phyloP scores from a whole-genome alignment of 1,140 invertebrate species.

The Drosophila littoralis region DNA sequence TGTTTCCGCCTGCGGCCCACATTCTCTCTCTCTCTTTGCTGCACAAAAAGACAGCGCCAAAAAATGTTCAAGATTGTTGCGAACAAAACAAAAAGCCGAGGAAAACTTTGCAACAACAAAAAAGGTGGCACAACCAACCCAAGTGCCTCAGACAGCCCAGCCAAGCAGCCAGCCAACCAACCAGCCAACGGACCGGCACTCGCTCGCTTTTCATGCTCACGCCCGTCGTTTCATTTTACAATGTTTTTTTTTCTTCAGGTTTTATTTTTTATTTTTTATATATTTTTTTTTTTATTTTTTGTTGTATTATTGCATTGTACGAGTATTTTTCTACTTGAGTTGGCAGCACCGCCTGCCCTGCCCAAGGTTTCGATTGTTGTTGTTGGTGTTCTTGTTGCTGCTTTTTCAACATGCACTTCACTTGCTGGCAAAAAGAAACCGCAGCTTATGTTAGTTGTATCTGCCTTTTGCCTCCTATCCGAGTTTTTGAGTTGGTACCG shows the following conservation, averaged over 20 bases:
- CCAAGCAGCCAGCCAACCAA: conserved; percentile 45
- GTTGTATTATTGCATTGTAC: conserved; percentile 77
- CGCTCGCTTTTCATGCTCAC: conserved; percentile 75
- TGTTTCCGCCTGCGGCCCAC: conserved; percentile 84
- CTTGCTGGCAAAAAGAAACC: conserved; percentile 65
- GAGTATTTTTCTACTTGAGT: conserved; percentile 82
- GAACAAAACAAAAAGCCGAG: conserved; percentile 68
- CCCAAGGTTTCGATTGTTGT: conserved; percentile 26
- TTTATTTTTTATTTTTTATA: conserved; percentile 30
- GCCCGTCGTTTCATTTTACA: conserved; percentile 76
- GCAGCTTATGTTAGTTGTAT: conserved; percentile 65
- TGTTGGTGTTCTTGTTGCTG: conserved; percentile 29
- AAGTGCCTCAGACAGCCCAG: conserved; percentile 10
- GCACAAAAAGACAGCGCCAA: conserved; percentile 68
- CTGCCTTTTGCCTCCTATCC: conserved; percentile 13
- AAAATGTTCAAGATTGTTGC: conserved; percentile 80
- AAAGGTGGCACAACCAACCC: conserved; percentile 26
- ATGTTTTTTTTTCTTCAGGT: conserved; percentile 53
- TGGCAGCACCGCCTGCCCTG: conserved; percentile 61
- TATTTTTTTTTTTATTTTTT: conserved; percentile 33
- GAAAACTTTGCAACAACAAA: conserved; percentile 43
- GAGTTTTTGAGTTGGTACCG: background rate
- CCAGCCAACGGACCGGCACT: conserved; percentile 41
- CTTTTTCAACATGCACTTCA: conserved; percentile 65
- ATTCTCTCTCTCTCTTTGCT: conserved; percentile 55